These are phyloP conservation scores for Eupleurogrammus muticus DNA, from an alignment of 2,797 vertebrate genomes.

Conservation along the genomic window DNA sequence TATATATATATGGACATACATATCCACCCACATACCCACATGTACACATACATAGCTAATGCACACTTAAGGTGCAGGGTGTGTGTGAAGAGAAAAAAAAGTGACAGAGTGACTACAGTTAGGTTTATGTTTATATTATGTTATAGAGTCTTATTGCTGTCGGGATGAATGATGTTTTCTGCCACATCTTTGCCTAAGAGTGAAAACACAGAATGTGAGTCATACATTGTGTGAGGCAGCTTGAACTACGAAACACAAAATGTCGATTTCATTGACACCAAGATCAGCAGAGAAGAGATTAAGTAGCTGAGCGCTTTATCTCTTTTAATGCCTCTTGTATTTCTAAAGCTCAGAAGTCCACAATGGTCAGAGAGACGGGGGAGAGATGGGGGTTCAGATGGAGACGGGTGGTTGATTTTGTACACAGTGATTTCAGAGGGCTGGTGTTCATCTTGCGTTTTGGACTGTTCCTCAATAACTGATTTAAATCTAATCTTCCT, in stretches of 20 bases:
- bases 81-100: too few species aligned
- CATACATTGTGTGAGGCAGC: constrained; percentile 11
- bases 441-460: constrained; percentile 44
- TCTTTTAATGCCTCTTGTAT: constrained; percentile 12
- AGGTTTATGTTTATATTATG: too few species aligned
- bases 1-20: too few species aligned
- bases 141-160: too few species aligned
- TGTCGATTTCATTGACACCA: background rate
- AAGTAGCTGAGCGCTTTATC: background rate
- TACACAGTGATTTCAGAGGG: constrained; percentile 50
- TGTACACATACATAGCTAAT: too few species aligned
- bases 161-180: too few species aligned
- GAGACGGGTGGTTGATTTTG: constrained; percentile 43
- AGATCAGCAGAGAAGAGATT: background rate
- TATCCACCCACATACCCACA: too few species aligned
- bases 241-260: constrained; percentile 23
- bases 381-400: constrained; percentile 24
- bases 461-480: background rate
- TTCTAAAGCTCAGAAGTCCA: constrained; percentile 24
- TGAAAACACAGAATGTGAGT: constrained; percentile 60
- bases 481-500: constrained; percentile 43
- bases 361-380: too few species aligned
- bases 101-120: too few species aligned
- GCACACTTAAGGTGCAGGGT: too few species aligned
- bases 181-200: constrained; percentile 62